These are phyloP conservation scores for Drosophila seclusa DNA, from an alignment of 2,888 invertebrate genomes.

Conservation along the genomic window DNA sequence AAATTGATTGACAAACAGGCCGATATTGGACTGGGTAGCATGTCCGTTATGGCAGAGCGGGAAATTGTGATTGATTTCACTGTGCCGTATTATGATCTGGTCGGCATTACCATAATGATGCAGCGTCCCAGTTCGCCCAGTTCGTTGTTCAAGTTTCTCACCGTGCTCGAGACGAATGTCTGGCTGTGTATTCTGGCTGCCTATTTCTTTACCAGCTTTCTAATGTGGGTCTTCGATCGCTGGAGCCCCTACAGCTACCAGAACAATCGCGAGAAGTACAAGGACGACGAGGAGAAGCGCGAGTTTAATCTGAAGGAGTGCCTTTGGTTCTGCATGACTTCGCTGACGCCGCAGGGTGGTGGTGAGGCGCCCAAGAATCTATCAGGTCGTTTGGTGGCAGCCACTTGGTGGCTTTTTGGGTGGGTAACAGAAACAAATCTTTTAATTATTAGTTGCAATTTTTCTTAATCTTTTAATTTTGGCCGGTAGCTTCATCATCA, in stretches of 20 bases:
- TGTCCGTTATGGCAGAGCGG: slow-evolving; percentile 98
- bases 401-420: slow-evolving; percentile 99
- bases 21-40: slow-evolving; percentile 96
- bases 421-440: slow-evolving; percentile 62
- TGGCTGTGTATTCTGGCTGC: slow-evolving; percentile 98
- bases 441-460: neutral
- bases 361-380: slow-evolving; percentile 98
- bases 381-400: slow-evolving; percentile 96
- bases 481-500: slow-evolving; percentile 92
- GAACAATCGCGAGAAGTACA: slow-evolving; percentile 96
- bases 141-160: slow-evolving; percentile 97
- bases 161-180: slow-evolving; percentile 97
- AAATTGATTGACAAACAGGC: slow-evolving; percentile 94
- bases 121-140: slow-evolving; percentile 94
- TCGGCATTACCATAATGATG: slow-evolving; percentile 98
- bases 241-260: slow-evolving; percentile 99
- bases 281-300: slow-evolving; percentile 96
- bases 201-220: slow-evolving; percentile 96
- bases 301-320: slow-evolving; percentile 98
- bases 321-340: slow-evolving; percentile 99
- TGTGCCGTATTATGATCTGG: slow-evolving; percentile 98
- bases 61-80: slow-evolving; percentile 99
- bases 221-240: slow-evolving; percentile 98
- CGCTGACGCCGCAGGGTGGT: slow-evolving; percentile 96
- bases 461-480: neutral